Evolutionary conservation across 2,888 invertebrate species (phyloP), one percentile per base, ranked within the genome.

Genomic region (Acleris emargana): DNA sequence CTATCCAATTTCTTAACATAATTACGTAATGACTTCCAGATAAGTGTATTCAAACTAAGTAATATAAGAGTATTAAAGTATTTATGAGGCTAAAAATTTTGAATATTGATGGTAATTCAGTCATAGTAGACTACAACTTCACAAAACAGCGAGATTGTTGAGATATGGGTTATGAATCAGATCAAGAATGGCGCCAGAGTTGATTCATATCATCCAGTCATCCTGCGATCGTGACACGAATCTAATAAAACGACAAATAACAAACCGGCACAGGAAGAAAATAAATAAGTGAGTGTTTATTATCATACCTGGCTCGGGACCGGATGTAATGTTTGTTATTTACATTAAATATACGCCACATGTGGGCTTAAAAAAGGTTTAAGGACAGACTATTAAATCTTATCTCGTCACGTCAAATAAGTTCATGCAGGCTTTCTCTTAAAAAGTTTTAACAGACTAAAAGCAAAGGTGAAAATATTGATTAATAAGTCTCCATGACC

Each of bases 321-420:
- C 82, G 84, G 85, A 84, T 79, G 75, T 69, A 61, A 51, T 68
- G 79, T 74, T 74, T 73, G 75, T 79, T 76, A 76, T 74, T 20
- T 63, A 57, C 47, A 50, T 61, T 66, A 66, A 61, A 66, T 61
- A 66, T 57, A 59, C 43, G 18, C 49, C 55, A 20, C 51, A 45
- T 60, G 55, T 47, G 51, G 60, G 45, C 13, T 43, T 57, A 38
- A 55, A 54, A 42, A 51, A 49, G 51, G 25, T 64, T 58, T 52
- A 32, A 52, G 16, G 50, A 59, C 42, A 17, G 45, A 16, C 45
- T 53, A 58, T 59, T 49, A 32, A 58, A 11, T 38, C 17, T 58
- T 38, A 55, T 50, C 58, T 59, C 13, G 42, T 25, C 42, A 17
- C 53, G 13, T 38, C 38, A 38, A 38, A 38, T 38, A 1, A 38